Conservation (phyloP, 2,888 invertebrate species). For the Altica lythri region DNA sequence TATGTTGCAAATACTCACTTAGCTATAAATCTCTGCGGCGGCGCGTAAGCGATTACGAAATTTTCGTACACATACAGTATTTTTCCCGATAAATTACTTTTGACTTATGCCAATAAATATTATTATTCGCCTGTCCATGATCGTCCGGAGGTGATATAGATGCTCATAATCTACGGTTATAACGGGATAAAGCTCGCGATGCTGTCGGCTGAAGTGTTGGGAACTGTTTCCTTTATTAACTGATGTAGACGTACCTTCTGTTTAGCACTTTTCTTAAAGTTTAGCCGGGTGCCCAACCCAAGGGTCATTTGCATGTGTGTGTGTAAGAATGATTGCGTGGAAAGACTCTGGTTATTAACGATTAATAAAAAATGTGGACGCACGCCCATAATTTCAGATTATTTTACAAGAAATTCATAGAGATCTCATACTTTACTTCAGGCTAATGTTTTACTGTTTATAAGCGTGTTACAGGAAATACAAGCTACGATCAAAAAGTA, state of each 20-base stretch:
- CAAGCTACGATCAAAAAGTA: too few species aligned
- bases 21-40: conserved; percentile 36
- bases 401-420: not conserved
- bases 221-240: conserved; percentile 23
- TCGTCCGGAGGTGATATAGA: conserved; percentile 31
- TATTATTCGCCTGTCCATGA: conserved; percentile 34
- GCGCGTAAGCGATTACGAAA: conserved; percentile 34
- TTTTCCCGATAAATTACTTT: conserved; percentile 36
- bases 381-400: not conserved
- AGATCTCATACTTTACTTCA: too few species aligned
- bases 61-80: conserved; percentile 29
- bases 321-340: conserved; percentile 2
- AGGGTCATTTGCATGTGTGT: conserved; percentile 21
- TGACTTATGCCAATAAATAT: conserved; percentile 36
- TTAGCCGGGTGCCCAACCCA: conserved; percentile 26
- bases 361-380: too few species aligned
- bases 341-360: conserved; percentile 1
- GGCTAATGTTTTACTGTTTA: too few species aligned
- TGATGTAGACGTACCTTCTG: conserved; percentile 21
- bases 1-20: conserved; percentile 37
- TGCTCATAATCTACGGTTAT: conserved; percentile 25
- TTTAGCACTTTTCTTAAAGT: conserved; percentile 23
- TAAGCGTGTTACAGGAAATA: too few species aligned
- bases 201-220: conserved; percentile 10
- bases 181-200: conserved; percentile 19